Conservation (phyloP, 2,888 invertebrate species). For the Drosophila falleni region DNA sequence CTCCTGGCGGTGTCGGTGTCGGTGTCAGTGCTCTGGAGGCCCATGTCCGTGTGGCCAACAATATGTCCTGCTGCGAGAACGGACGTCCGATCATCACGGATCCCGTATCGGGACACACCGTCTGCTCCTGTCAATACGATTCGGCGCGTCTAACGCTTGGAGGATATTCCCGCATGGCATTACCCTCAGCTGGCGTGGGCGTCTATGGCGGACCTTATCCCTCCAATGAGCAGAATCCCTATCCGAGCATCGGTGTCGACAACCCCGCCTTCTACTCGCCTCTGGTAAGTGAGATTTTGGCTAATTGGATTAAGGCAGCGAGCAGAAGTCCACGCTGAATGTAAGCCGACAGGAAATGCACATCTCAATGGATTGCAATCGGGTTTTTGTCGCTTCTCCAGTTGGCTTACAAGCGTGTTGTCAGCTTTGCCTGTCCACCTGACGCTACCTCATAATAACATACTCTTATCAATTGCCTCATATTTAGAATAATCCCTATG, state of each 20-base stretch:
- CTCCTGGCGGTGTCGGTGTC: slow-evolving; percentile 39
- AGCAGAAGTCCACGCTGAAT: slow-evolving; percentile 65
- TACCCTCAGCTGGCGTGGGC: slow-evolving; percentile 89
- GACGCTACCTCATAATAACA: slow-evolving; percentile 10
- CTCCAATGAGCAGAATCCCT: slow-evolving; percentile 96
- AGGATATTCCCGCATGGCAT: slow-evolving; percentile 91
- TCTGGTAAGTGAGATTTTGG: slow-evolving; percentile 92
- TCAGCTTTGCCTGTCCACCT: slow-evolving; percentile 37
- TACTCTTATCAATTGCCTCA: not conserved
- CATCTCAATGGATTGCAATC: slow-evolving; percentile 32
- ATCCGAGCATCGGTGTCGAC: slow-evolving; percentile 96
- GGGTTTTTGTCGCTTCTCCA: slow-evolving; percentile 41
- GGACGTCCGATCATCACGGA: slow-evolving; percentile 96
- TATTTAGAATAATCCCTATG: slow-evolving; percentile 94
- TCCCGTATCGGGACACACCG: slow-evolving; percentile 96
- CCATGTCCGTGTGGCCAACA: slow-evolving; percentile 52
- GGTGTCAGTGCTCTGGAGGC: slow-evolving; percentile 48
- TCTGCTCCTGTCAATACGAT: slow-evolving; percentile 98
- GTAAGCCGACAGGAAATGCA: slow-evolving; percentile 69
- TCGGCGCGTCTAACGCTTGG: slow-evolving; percentile 93
- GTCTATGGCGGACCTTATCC: slow-evolving; percentile 95
- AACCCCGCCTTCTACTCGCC: slow-evolving; percentile 98
- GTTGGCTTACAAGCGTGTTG: slow-evolving; percentile 59
- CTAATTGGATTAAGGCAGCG: slow-evolving; percentile 76
- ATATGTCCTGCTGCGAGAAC: slow-evolving; percentile 93